Percentiles rank a stretch among this genome's conserved stretches.
Evolutionary conservation across 1,140 invertebrate genomes (phyloP).

Genomic region (Colletes gigas): DNA sequence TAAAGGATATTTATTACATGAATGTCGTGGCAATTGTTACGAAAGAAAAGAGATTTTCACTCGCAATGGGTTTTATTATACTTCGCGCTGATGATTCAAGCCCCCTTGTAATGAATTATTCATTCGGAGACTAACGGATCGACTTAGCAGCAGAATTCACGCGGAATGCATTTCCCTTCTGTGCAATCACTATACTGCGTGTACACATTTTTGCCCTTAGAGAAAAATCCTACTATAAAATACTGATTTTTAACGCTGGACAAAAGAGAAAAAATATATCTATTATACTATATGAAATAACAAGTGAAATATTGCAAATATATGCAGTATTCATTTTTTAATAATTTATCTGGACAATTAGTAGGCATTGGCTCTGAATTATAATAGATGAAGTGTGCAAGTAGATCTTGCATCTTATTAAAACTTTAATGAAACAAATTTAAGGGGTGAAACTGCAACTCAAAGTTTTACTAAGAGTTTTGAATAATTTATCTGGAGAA

Average conservation of each 20-base stretch:
- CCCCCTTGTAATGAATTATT: slow-evolving; percentile 33
- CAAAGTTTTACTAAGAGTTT: no score
- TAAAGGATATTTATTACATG: no score
- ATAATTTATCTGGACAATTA: no score
- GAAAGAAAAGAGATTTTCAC: slow-evolving; percentile 5
- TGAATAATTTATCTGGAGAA: no score
- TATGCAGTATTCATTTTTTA: no score
- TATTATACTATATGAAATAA: no score
- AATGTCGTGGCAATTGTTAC: slow-evolving; percentile 17
- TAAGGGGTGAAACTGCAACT: no score
- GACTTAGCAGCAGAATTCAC: slow-evolving; percentile 41
- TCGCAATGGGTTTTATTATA: not conserved
- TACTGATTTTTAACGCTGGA: not conserved
- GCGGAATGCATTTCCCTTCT: slow-evolving; percentile 37
- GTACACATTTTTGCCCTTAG: not conserved
- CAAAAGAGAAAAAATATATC: not conserved
- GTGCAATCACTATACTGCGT: not conserved
- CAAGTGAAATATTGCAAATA: no score
- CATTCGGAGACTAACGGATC: slow-evolving; percentile 44
- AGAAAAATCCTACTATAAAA: not conserved
- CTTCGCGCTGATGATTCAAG: slow-evolving; percentile 33
- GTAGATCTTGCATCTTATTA: no score
- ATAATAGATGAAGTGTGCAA: no score
- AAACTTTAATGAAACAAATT: no score
- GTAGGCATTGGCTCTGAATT: no score